Evolutionary conservation across 1,140 invertebrate genomes (phyloP), one percentile per base, ranked within the genome.

Genomic region (Babylonia areolata): DNA sequence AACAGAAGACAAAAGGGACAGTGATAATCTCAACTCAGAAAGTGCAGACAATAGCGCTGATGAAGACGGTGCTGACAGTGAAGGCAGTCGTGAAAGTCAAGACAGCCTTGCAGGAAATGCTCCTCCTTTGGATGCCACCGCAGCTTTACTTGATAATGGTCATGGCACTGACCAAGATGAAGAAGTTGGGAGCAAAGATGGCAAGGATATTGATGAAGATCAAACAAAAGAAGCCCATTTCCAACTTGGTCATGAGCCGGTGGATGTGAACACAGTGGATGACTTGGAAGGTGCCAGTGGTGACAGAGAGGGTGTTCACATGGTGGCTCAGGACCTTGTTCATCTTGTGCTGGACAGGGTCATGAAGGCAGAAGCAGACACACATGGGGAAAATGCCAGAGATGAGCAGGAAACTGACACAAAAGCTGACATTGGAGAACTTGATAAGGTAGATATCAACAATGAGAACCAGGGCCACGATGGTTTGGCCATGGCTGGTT

Each of bases 341-440:
- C 69, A 88, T n/a, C 87, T 88, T 64, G 89, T 87, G 20, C 82
- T 90, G 31, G 87, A 86, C 31, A 87, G 85, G 6, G 87, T 86
- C 17, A 64, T 87, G 1, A 69, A 31, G 35, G 46, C 46, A 39
- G 69, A 54, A 46, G 33, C n/a, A 69, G 80, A 83, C 5, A 39
- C 46, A 35, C 83, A 79, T 58, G 84, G 85, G 79, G 80, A 87
- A 1, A 20, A 75, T 40, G 40, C 9, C 9, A 37, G 35, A 46
- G 39, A 15, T 28, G 31, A 46, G 23, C 82, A 42, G 31, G 46
- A 51, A 20, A 31, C 17, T 3, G 51, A 75, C 9, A 11, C 23
- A 15, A 3, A 28, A 6, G 2, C 23, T 28, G 5, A 33, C 5
- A 46, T 46, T 40, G 35, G 64, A 33, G 82, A 42, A 73, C 64